A percentile compares a stretch with the other conserved stretches of the same genome.
Conservation (phyloP, 2,113 vertebrate genomes). For the Syngnathus floridae region DNA sequence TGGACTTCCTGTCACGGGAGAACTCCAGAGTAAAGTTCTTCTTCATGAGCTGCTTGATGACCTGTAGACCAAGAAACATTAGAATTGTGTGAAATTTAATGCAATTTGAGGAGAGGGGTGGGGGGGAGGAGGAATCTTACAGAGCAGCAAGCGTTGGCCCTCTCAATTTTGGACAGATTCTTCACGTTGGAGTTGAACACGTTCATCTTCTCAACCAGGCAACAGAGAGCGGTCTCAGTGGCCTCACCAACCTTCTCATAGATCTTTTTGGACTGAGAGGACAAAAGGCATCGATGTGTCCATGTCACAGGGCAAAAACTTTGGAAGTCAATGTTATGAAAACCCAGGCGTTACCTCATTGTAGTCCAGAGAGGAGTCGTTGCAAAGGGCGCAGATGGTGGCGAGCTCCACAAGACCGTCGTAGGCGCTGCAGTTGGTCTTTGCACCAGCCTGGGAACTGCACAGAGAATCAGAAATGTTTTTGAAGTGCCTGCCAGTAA, state of each 20-base stretch:
- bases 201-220: constrained; percentile 94
- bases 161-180: constrained; percentile 78
- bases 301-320: not conserved
- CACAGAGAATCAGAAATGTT: not conserved
- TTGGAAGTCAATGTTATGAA: not conserved
- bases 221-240: constrained; percentile 87
- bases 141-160: constrained; percentile 85
- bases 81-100: not conserved
- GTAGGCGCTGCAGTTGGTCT: constrained; percentile 73
- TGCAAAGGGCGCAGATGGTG: constrained; percentile 91
- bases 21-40: constrained; percentile 92
- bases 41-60: constrained; percentile 88
- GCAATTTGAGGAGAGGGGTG: not conserved
- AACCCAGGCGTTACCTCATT: constrained; percentile 75
- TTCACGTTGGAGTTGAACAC: constrained; percentile 81
- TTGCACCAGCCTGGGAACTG: constrained; percentile 77
- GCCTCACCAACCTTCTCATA: constrained; percentile 93
- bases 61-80: constrained; percentile 57
- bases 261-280: constrained; percentile 78
- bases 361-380: constrained; percentile 90
- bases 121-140: constrained; percentile 58
- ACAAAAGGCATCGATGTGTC: not conserved
- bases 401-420: constrained; percentile 87
- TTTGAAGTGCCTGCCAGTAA: too few relatives aligned
- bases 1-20: constrained; percentile 91